Evolutionary conservation across 2,888 invertebrate genomes (phyloP).

Genomic region (Bombylius discolor): DNA sequence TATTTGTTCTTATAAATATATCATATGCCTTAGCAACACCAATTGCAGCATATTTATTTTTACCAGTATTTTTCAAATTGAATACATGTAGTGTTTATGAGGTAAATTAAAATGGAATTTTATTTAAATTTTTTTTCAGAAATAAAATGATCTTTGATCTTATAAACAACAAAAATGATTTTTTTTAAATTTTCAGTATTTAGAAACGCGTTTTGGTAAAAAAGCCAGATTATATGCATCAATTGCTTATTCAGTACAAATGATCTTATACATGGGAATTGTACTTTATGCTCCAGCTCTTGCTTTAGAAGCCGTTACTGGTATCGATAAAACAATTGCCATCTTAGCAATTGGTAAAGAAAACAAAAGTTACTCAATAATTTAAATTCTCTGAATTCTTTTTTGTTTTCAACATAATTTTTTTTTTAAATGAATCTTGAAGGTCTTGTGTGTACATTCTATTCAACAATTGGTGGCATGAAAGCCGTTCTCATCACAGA

Average conservation of each 20-base stretch:
- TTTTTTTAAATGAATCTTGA: slow-evolving; percentile 9
- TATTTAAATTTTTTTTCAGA: neutral
- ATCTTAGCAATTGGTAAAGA: slow-evolving; percentile 52
- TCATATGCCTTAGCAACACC: slow-evolving; percentile 66
- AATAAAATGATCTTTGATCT: neutral
- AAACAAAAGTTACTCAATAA: too few species aligned
- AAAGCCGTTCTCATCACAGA: slow-evolving; percentile 83
- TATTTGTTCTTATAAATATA: slow-evolving; percentile 64
- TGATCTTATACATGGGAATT: slow-evolving; percentile 81
- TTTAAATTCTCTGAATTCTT: neutral
- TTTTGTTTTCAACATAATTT: neutral
- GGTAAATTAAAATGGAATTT: slow-evolving; percentile 32
- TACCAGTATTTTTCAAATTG: slow-evolving; percentile 75
- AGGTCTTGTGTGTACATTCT: slow-evolving; percentile 69
- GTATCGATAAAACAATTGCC: slow-evolving; percentile 57
- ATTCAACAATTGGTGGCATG: slow-evolving; percentile 80
- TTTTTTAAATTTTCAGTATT: slow-evolving; percentile 46
- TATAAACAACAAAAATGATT: neutral
- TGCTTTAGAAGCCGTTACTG: slow-evolving; percentile 75
- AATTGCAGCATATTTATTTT: slow-evolving; percentile 59
- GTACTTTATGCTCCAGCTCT: slow-evolving; percentile 89
- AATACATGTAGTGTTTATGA: slow-evolving; percentile 82
- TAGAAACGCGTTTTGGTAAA: slow-evolving; percentile 75
- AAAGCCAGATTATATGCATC: slow-evolving; percentile 65
- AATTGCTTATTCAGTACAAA: slow-evolving; percentile 73